Evolutionary conservation across 2,888 invertebrate species (phyloP).

Genomic region (Empis stercorea): DNA sequence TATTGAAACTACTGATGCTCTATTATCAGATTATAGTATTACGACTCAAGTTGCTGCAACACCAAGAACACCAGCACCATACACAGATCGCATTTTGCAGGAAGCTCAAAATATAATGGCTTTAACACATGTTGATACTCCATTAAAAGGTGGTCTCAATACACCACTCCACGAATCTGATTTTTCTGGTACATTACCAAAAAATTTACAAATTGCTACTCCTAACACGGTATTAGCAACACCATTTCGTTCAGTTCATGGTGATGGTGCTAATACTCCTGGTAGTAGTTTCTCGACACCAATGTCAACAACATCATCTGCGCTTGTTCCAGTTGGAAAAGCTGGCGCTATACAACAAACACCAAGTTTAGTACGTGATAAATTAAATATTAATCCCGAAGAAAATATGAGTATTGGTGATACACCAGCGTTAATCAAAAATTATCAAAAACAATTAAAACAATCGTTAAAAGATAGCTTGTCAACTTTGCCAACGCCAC

Average conservation of each 20-base stretch:
- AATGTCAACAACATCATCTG: conserved; percentile 39
- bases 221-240: conserved; percentile 86
- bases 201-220: conserved; percentile 56
- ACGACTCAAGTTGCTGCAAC: conserved; percentile 56
- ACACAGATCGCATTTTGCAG: conserved; percentile 72
- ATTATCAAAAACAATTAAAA: conserved; percentile 58
- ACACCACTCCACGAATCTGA: conserved; percentile 85
- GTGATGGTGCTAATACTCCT: conserved; percentile 48
- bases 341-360: conserved; percentile 27
- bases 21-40: conserved; percentile 83
- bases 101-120: conserved; percentile 99
- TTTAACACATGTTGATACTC: conserved; percentile 93
- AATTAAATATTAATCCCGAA: conserved; percentile 87
- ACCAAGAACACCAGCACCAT: conserved; percentile 76
- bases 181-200: conserved; percentile 72
- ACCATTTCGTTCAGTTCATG: conserved; percentile 63
- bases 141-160: conserved; percentile 89
- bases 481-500: conserved; percentile 72
- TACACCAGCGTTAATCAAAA: conserved; percentile 54
- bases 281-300: conserved; percentile 49
- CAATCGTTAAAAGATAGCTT: conserved; percentile 66
- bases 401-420: conserved; percentile 58
- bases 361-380: conserved; percentile 77
- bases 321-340: conserved; percentile 34
- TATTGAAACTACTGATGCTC: conserved; percentile 64